These are phyloP conservation scores for Sebastes miniatus DNA, from an alignment of 2,797 vertebrate genomes.

Conservation along the genomic window DNA sequence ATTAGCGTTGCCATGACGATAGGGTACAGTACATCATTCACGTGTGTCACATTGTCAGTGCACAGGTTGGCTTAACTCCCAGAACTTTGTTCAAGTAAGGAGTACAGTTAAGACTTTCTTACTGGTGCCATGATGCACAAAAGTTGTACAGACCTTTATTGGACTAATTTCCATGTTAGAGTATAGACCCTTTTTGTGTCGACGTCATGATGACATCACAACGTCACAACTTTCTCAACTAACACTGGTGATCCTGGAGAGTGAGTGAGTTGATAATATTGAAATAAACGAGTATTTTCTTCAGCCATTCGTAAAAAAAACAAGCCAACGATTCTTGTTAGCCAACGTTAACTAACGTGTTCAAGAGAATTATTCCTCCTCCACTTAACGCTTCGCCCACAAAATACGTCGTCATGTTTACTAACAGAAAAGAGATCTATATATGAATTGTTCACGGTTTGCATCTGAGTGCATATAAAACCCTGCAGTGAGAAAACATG, in stretches of 20 bases:
- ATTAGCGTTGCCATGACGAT: constrained; percentile 46
- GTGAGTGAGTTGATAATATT: too few species aligned
- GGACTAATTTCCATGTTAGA: neutral
- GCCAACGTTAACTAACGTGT: too few species aligned
- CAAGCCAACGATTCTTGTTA: too few species aligned
- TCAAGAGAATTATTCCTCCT: too few species aligned
- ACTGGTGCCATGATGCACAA: neutral
- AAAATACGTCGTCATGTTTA: too few species aligned
- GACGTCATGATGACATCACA: too few species aligned
- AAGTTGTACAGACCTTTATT: neutral
- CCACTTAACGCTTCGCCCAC: too few species aligned
- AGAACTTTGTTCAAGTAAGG: constrained; percentile 21
- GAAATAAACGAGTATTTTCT: too few species aligned
- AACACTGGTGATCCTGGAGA: too few species aligned
- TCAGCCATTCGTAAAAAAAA: too few species aligned
- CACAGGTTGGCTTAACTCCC: constrained; percentile 38
- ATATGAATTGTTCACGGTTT: neutral
- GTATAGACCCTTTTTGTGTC: too few species aligned
- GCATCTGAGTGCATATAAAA: neutral
- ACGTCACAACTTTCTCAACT: too few species aligned
- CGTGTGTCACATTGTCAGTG: constrained; percentile 34
- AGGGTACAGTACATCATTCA: constrained; percentile 27
- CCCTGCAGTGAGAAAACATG: neutral
- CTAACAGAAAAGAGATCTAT: neutral
- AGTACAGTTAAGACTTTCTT: constrained; percentile 20